Base-by-base conservation (phyloP, 2,113 vertebrate species). In the Gambusia affinis region DNA sequence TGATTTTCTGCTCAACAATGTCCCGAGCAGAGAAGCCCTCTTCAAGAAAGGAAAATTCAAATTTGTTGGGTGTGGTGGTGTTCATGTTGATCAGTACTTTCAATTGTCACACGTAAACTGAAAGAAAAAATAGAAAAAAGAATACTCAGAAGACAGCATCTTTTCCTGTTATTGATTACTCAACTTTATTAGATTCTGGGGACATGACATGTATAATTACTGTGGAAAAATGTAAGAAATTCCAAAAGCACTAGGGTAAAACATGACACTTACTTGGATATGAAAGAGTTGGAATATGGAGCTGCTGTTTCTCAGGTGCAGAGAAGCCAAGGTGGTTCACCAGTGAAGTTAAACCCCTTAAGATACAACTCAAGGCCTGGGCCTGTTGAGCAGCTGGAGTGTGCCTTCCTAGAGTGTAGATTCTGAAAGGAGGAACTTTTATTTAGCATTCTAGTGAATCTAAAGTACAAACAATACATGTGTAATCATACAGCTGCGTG, bases 11-110 rank as follows among this genome's bases (percentile, higher is more conserved):
- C 85, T 98, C 97, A 85, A 98, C 93, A 64, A 96, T 96, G 82
- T 99, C 97, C 84, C 96, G 95, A 80, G 97, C 97, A 91, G 95
- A 95, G 86, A 99, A 99, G 57, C 97, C 98, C 91, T 99, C 98
- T 4, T 99, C 97, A 17, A 99, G 94, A 89, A 98, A 97, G 75
- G 94, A 92, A 86, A 97, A 94, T 64, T 96, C 96, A 89, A 96
- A 93, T 71, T 97, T 95, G 44, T 91, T 93, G 70, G 89, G 88
- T 79, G 77, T 85, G 61, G 94, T 92, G 86, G 76, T 89, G 85
- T 81, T 96, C 97, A 98, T 97, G 87, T 85, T 93, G 82, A 72
- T 12, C 79, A 69, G 73, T 76, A 65, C 68, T 81, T 80, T 80
- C 42, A 60, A 86, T 72, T 8, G 83, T 88, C 67, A 76, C 87